These are phyloP conservation scores for Ctenoplectra terminalis DNA, from an alignment of 1,140 invertebrate species.

Conservation along the genomic window DNA sequence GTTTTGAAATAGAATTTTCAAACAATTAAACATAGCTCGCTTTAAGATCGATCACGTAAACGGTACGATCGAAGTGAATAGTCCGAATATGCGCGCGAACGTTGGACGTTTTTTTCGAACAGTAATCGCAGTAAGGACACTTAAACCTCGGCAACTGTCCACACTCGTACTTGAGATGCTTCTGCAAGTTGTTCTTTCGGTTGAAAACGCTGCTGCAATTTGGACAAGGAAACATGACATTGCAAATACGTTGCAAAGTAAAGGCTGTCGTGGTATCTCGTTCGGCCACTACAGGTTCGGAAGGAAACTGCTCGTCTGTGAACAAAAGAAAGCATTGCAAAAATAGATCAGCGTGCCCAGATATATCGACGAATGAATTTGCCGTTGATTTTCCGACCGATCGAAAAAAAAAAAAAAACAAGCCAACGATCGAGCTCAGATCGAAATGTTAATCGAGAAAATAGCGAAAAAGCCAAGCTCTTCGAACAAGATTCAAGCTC, in stretches of 20 bases:
- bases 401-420: too few species aligned
- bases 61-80: conserved; percentile 56
- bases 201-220: conserved; percentile 82
- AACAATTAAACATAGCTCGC: not conserved
- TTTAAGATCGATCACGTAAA: conserved; percentile 58
- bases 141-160: conserved; percentile 83
- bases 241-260: conserved; percentile 24
- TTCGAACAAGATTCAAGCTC: conserved; percentile 43
- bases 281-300: conserved; percentile 31
- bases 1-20: not conserved
- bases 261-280: conserved; percentile 1
- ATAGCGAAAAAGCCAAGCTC: not conserved
- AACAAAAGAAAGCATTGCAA: conserved; percentile 61
- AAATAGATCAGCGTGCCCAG: too few species aligned
- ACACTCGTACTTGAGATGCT: conserved; percentile 83
- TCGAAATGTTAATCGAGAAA: not conserved
- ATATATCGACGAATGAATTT: not conserved
- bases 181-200: conserved; percentile 81
- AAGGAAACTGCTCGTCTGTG: conserved; percentile 61
- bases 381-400: not conserved
- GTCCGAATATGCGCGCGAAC: conserved; percentile 77
- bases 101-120: conserved; percentile 80
- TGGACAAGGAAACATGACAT: conserved; percentile 76
- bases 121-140: conserved; percentile 82
- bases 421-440: too few species aligned